These are phyloP conservation scores for Meteorus sp. DNA, from an alignment of 1,140 invertebrate genomes.

Conservation along the genomic window DNA sequence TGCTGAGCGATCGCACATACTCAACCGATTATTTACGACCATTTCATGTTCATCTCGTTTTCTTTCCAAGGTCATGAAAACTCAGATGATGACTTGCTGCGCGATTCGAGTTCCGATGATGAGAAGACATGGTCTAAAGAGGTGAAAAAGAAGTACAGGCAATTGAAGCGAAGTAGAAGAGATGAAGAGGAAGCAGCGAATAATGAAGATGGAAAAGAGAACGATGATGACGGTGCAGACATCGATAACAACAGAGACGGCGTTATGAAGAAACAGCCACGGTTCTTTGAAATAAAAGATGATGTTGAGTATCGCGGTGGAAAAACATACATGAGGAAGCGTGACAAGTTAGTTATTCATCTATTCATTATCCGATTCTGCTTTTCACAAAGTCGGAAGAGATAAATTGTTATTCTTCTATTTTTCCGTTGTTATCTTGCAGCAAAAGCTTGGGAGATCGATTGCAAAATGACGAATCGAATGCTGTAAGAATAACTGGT, in stretches of 20 bases:
- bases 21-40: slow-evolving; percentile 18
- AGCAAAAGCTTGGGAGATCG: slow-evolving; percentile 74
- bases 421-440: slow-evolving; percentile 49
- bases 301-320: slow-evolving; percentile 64
- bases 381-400: slow-evolving; percentile 27
- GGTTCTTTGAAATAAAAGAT: slow-evolving; percentile 69
- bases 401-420: slow-evolving; percentile 28
- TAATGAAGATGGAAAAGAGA: slow-evolving; percentile 50
- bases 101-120: slow-evolving; percentile 66
- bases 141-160: slow-evolving; percentile 73
- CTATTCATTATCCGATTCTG: neutral
- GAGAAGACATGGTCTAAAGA: slow-evolving; percentile 77
- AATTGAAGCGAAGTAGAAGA: slow-evolving; percentile 57
- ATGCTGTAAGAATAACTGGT: slow-evolving; percentile 61
- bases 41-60: too few relatives aligned
- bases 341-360: slow-evolving; percentile 55
- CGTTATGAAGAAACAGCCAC: slow-evolving; percentile 49
- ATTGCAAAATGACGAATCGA: slow-evolving; percentile 62
- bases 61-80: slow-evolving; percentile 30
- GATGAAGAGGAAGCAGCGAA: too few relatives aligned
- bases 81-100: slow-evolving; percentile 45
- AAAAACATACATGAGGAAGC: slow-evolving; percentile 57
- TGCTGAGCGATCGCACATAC: too few relatives aligned
- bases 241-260: slow-evolving; percentile 40
- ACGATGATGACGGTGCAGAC: slow-evolving; percentile 51